Base-by-base conservation (phyloP, 2,888 invertebrate species). In the Lycaena phlaeas region DNA sequence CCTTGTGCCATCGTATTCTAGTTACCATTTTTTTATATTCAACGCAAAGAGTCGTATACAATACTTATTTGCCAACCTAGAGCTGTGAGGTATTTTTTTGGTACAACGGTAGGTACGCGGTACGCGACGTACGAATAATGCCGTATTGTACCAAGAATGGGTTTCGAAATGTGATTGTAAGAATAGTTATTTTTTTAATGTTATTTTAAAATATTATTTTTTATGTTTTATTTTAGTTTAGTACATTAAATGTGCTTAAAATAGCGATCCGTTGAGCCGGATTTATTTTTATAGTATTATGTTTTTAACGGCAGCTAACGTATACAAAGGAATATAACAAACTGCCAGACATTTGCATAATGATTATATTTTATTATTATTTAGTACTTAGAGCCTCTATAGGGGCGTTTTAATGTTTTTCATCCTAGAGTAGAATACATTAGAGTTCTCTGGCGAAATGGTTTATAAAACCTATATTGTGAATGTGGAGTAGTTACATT, bases 201-300 rank as follows among this genome's bases (percentile, higher is more conserved):
- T 73, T 69, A 64, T 68, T 66, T 64, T 63, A 57, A 59, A 57
- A 73, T 68, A 64, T 71, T 76, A 68, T 74, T 71, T 74, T 72
- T 56, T 74, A 68, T 58, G 54, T 60, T 63, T 61, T 61, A 61
- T 64, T 64, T 49, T 60, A 52, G 59, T 57, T 48, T 61, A 54
- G 54, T 54, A 53, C 58, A 55, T 54, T 54, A 50, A 63, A 64
- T 59, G 65, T 70, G 68, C 71, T 68, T 72, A 65, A 64, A 48
- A 51, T 45, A 40, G 45, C 39, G 41, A 41, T 48, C 45, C 28
- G 29, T 44, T 41, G 15, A 27, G 46, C 46, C 49, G 52, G 51
- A 53, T 56, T 57, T 57, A 56, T 55, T 54, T 59, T 57, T 56
- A 49, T 59, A 64, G 63, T 64, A 57, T 61, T 64, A 61, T 55